A percentile compares a stretch with the other conserved stretches of the same genome.
Conservation (phyloP, 2,888 invertebrate species). For the Platynereis dumerilii region DNA sequence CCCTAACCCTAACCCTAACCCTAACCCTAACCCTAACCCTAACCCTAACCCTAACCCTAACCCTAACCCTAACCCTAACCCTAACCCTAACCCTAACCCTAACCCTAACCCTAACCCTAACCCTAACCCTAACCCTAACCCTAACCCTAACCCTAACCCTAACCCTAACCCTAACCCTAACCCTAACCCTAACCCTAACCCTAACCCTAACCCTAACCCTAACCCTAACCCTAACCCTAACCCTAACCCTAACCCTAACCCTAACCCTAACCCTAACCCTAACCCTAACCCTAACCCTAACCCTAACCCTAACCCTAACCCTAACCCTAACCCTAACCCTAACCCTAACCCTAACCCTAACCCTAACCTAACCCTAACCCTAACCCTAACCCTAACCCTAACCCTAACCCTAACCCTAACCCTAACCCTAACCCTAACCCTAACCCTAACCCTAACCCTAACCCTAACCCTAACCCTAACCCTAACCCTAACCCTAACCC, state of each 20-base stretch:
- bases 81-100: slow-evolving; percentile 35
- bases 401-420: slow-evolving; percentile 29
- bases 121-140: slow-evolving; percentile 26
- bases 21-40: slow-evolving; percentile 27
- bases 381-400: slow-evolving; percentile 28
- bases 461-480: slow-evolving; percentile 33
- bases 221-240: slow-evolving; percentile 32
- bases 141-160: slow-evolving; percentile 35
- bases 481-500: slow-evolving; percentile 33
- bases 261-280: slow-evolving; percentile 32
- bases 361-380: slow-evolving; percentile 26
- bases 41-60: slow-evolving; percentile 24
- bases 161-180: slow-evolving; percentile 30
- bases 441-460: slow-evolving; percentile 31
- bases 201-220: slow-evolving; percentile 28
- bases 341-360: no score
- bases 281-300: slow-evolving; percentile 25
- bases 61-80: slow-evolving; percentile 18
- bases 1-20: slow-evolving; percentile 28
- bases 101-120: slow-evolving; percentile 31
- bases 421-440: slow-evolving; percentile 20
- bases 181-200: slow-evolving; percentile 25
- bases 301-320: slow-evolving; percentile 25
- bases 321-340: slow-evolving; percentile 23
- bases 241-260: slow-evolving; percentile 30